A percentile compares a stretch with the other conserved stretches of the same genome.
These are phyloP conservation scores for Cirrhinus mrigala DNA, from an alignment of 2,797 vertebrate genomes.

Conservation along the genomic window DNA sequence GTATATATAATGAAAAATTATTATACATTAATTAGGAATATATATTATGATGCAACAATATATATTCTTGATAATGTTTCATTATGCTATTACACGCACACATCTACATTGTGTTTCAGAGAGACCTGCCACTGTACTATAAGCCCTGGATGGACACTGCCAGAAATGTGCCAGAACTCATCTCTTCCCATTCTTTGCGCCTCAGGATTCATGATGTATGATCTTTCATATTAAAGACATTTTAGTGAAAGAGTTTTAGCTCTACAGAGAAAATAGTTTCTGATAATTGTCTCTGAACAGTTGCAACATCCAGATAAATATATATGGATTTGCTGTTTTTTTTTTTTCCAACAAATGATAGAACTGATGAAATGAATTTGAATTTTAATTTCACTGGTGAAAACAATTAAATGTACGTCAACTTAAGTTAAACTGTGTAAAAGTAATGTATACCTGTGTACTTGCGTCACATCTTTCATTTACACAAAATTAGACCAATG, in stretches of 20 bases:
- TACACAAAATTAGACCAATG: too few species aligned
- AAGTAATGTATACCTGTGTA: not conserved
- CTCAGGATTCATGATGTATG: conserved; percentile 78
- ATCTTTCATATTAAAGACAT: not conserved
- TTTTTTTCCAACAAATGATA: not conserved
- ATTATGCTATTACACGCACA: not conserved
- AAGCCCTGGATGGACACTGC: conserved; percentile 90
- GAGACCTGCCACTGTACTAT: conserved; percentile 83
- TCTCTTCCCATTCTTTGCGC: conserved; percentile 77
- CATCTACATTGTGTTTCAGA: conserved; percentile 69
- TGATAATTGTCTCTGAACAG: not conserved
- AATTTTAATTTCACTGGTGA: not conserved
- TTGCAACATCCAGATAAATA: not conserved
- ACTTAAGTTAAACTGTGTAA: not conserved
- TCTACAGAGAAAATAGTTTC: not conserved
- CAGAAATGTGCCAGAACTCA: conserved; percentile 75
- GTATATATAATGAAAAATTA: not conserved
- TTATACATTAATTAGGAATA: too few species aligned
- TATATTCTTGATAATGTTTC: too few species aligned
- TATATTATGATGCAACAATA: not conserved
- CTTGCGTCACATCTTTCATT: too few species aligned
- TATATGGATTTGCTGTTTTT: too few species aligned
- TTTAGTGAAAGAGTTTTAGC: not conserved
- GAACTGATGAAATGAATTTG: not conserved
- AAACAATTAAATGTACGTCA: not conserved